A percentile compares a stretch with the other conserved stretches of the same genome.
phyloP scores from a whole-genome alignment of 2,888 invertebrate species.

The Parelbella ahira region DNA sequence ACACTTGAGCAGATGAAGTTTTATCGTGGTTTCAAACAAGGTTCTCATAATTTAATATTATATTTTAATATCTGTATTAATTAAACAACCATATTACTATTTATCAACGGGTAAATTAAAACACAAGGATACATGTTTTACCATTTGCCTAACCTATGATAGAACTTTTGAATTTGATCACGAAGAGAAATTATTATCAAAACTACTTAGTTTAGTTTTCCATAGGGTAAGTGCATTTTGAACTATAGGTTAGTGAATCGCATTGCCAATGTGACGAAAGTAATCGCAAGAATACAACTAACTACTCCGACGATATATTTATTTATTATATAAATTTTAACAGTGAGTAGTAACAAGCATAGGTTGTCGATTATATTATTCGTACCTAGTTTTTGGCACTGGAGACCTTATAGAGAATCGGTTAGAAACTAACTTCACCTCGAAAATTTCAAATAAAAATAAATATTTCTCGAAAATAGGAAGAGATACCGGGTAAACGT shows the following conservation, averaged over 20 bases:
- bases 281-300: slow-evolving; percentile 71
- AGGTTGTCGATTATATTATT: slow-evolving; percentile 44
- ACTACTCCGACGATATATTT: slow-evolving; percentile 63
- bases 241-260: slow-evolving; percentile 71
- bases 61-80: slow-evolving; percentile 45
- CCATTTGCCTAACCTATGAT: slow-evolving; percentile 79
- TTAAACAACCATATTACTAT: slow-evolving; percentile 40
- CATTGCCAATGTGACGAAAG: slow-evolving; percentile 66
- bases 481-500: slow-evolving; percentile 26
- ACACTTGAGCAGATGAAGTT: slow-evolving; percentile 6
- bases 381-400: slow-evolving; percentile 73
- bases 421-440: slow-evolving; percentile 29
- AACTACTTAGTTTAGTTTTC: slow-evolving; percentile 74
- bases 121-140: slow-evolving; percentile 64
- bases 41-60: slow-evolving; percentile 26
- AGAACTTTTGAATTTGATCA: slow-evolving; percentile 77
- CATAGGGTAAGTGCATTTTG: slow-evolving; percentile 71
- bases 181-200: slow-evolving; percentile 79
- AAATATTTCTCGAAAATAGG: slow-evolving; percentile 21
- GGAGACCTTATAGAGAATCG: slow-evolving; percentile 38
- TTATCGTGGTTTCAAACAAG: slow-evolving; percentile 37
- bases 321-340: slow-evolving; percentile 48
- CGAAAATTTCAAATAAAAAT: slow-evolving; percentile 8
- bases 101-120: slow-evolving; percentile 47
- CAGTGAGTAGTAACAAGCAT: slow-evolving; percentile 54